phyloP scores from a whole-genome alignment of 2,113 vertebrate genomes.

The Psittacula cyanocephala region DNA sequence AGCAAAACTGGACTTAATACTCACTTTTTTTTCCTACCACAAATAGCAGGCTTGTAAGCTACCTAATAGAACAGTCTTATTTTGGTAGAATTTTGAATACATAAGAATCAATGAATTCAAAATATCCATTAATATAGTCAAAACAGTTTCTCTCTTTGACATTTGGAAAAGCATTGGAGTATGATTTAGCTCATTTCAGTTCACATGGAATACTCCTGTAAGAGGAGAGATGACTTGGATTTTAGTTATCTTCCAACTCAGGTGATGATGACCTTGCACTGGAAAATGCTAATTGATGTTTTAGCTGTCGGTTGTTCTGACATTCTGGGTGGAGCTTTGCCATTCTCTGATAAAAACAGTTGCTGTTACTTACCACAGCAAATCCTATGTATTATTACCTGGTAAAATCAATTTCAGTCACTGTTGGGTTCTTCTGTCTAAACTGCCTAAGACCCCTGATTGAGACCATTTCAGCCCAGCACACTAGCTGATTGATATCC shows the following conservation, averaged over 20 bases:
- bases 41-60: neutral
- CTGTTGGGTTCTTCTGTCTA: neutral
- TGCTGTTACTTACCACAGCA: neutral
- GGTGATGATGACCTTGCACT: neutral
- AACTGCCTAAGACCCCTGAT: neutral
- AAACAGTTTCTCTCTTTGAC: neutral
- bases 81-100: neutral
- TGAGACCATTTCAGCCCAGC: fast-evolving
- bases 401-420: neutral
- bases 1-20: neutral
- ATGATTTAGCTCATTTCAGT: neutral
- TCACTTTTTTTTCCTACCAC: neutral
- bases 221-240: neutral
- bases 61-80: neutral
- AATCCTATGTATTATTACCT: neutral
- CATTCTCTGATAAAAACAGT: neutral
- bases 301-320: neutral
- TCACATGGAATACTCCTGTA: neutral
- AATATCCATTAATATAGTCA: neutral
- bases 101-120: neutral
- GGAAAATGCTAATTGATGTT: neutral
- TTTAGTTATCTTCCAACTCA: neutral
- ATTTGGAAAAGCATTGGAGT: neutral
- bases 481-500: neutral
- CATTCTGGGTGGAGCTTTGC: neutral